phyloP scores from a whole-genome alignment of 2,113 vertebrate genomes.

The Hypanus sabinus region DNA sequence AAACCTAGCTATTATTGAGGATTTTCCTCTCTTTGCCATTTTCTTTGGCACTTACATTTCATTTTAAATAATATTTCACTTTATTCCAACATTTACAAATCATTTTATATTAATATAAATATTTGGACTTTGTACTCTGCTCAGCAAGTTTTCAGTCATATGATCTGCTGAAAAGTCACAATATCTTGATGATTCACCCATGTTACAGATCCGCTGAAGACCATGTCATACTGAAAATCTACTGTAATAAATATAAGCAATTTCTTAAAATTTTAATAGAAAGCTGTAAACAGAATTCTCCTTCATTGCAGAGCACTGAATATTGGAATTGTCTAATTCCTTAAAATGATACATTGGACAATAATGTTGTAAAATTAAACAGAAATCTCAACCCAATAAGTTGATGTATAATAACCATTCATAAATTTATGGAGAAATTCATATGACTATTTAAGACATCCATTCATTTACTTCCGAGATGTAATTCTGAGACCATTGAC shows the following conservation, averaged over 20 bases:
- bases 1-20: neutral
- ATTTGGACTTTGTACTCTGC: neutral
- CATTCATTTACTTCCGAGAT: neutral
- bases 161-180: too few species aligned
- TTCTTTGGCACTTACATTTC: neutral
- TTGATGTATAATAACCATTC: neutral
- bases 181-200: too few species aligned
- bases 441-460: neutral
- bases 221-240: too few species aligned
- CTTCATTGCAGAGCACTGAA: neutral
- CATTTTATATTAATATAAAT: neutral
- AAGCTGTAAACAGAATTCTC: too few species aligned
- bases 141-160: neutral
- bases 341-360: neutral
- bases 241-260: too few species aligned
- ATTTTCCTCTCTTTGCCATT: neutral
- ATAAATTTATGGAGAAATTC: neutral
- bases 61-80: neutral
- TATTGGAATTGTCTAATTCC: neutral
- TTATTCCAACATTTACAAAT: neutral
- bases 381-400: neutral
- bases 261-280: too few species aligned
- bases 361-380: neutral
- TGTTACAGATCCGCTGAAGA: too few species aligned
- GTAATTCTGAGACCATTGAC: neutral